Evolutionary conservation across 2,888 invertebrate species (phyloP).

Genomic region (Villa cingulata): DNA sequence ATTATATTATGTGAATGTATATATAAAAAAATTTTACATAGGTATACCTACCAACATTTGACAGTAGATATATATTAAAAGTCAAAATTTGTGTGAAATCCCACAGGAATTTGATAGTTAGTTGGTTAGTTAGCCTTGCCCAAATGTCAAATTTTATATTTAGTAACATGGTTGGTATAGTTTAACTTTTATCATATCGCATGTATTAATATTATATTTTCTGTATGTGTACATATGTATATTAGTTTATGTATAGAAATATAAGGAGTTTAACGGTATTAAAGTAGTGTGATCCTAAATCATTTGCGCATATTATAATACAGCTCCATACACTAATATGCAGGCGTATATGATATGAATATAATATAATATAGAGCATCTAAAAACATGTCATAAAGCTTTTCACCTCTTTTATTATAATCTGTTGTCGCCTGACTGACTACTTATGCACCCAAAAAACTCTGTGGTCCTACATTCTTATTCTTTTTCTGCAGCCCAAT

Average conservation of each 20-base stretch:
- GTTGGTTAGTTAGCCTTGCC: not conserved
- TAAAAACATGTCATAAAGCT: not conserved
- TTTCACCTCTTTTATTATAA: constrained; percentile 2
- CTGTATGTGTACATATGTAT: not conserved
- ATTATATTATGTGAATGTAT: too few species aligned
- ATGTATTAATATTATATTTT: too few species aligned
- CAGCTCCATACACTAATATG: too few species aligned
- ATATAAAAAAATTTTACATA: too few species aligned
- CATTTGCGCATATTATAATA: constrained; percentile 1
- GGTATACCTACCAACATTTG: too few species aligned
- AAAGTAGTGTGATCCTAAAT: constrained; percentile 7
- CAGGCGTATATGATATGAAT: too few species aligned
- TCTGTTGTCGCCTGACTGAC: constrained; percentile 6
- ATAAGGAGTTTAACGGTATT: too few species aligned
- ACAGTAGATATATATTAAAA: too few species aligned
- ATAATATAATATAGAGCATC: not conserved
- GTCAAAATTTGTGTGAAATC: not conserved
- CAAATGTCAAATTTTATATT: constrained; percentile 6
- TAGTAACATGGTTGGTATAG: too few species aligned
- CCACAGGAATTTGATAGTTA: constrained; percentile 9
- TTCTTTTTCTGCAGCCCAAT: not conserved
- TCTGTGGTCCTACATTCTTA: not conserved
- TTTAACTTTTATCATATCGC: too few species aligned
- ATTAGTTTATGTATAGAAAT: too few species aligned
- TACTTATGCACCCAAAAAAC: constrained; percentile 7